Evolutionary conservation across 35 echinoderm and acorn worm species (phyloP).

Genomic region (Hemicentrotus pulcherrimus): DNA sequence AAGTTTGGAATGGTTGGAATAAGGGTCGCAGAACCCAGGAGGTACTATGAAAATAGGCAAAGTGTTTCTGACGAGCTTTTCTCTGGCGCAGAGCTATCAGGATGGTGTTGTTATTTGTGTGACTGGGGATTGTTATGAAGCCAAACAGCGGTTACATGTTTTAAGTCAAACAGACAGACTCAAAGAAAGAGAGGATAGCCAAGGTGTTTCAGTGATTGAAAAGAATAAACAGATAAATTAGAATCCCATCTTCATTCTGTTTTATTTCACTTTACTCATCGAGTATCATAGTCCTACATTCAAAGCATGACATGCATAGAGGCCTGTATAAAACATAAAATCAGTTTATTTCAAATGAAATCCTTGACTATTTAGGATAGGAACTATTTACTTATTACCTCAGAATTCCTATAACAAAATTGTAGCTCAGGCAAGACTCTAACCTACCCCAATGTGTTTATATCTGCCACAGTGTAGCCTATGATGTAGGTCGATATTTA

Average conservation of each 20-base stretch:
- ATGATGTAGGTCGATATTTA: too few species aligned
- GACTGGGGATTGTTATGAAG: neutral
- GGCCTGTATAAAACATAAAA: too few species aligned
- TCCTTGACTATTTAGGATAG: too few species aligned
- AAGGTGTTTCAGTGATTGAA: neutral
- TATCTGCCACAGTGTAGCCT: too few species aligned
- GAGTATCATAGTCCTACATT: too few species aligned
- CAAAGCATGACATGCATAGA: too few species aligned
- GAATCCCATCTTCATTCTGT: neutral
- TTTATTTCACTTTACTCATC: too few species aligned
- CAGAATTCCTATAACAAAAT: too few species aligned
- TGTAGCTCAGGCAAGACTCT: too few species aligned
- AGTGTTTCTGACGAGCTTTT: conserved; percentile 3
- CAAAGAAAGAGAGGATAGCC: neutral
- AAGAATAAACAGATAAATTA: neutral
- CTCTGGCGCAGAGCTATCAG: neutral
- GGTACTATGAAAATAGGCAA: conserved; percentile 6
- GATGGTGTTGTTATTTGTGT: neutral
- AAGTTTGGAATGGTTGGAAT: conserved; percentile 1
- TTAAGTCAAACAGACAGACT: conserved; percentile 22
- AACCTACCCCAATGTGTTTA: too few species aligned
- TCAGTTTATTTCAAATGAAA: too few species aligned
- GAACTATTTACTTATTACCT: too few species aligned
- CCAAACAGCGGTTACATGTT: conserved; percentile 11
- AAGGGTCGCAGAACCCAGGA: neutral